Conservation (phyloP, 2,113 vertebrate species). For the Paracyprichromis sp. region DNA sequence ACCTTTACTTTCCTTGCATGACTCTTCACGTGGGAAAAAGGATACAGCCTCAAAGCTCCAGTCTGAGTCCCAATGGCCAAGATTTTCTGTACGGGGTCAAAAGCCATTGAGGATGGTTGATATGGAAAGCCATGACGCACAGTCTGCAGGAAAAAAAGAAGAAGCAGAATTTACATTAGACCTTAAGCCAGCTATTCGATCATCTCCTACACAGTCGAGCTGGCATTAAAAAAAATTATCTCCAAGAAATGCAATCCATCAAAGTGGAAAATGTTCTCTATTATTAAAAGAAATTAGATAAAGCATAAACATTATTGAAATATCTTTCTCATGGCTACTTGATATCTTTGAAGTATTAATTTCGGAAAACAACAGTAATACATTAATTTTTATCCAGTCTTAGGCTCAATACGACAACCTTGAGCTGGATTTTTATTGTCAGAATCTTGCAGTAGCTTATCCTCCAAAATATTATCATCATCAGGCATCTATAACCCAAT, state of each 20-base stretch:
- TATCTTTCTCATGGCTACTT: not conserved
- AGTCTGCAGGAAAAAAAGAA: slow-evolving; percentile 74
- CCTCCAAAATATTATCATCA: slow-evolving; percentile 1
- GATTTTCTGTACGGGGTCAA: slow-evolving; percentile 99
- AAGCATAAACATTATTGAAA: not conserved
- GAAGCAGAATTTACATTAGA: slow-evolving; percentile 45
- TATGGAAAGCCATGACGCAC: slow-evolving; percentile 98
- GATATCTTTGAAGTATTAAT: not conserved
- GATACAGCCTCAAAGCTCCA: slow-evolving; percentile 98
- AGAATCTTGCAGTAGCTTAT: not conserved
- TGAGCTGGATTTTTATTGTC: not conserved
- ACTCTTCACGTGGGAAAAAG: slow-evolving; percentile 44
- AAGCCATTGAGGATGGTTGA: slow-evolving; percentile 94
- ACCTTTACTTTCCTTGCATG: slow-evolving; percentile 13
- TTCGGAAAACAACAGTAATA: not conserved
- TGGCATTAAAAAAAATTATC: not conserved
- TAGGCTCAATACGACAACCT: not conserved
- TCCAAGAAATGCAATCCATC: slow-evolving; percentile 21
- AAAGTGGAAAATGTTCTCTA: slow-evolving; percentile 8
- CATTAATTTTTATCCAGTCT: not conserved
- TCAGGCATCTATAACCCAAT: slow-evolving; percentile 19
- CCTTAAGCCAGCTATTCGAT: slow-evolving; percentile 13
- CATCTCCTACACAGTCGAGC: slow-evolving; percentile 3
- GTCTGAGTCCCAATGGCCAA: slow-evolving; percentile 90
- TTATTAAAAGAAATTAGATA: slow-evolving; percentile 33